Evolutionary conservation across 2,888 invertebrate genomes (phyloP).

Genomic region (Priocnemis perturbator): DNA sequence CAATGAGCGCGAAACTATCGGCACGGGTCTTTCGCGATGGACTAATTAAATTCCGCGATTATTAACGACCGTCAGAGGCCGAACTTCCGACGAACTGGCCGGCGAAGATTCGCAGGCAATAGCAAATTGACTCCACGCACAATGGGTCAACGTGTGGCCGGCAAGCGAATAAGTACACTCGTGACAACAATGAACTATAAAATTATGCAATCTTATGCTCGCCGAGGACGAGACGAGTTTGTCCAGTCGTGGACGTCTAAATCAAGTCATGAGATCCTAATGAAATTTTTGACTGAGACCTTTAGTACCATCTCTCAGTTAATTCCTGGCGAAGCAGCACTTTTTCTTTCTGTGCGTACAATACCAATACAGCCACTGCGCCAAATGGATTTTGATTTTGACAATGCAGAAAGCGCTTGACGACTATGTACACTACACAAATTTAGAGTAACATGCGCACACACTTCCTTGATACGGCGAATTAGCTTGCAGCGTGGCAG

Average conservation of each 20-base stretch:
- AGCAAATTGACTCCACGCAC: no score
- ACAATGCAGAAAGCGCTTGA: constrained; percentile 7
- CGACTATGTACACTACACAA: background rate
- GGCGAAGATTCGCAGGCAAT: no score
- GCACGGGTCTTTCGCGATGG: no score
- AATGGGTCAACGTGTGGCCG: no score
- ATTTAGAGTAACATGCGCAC: background rate
- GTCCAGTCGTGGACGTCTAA: background rate
- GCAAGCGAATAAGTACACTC: no score
- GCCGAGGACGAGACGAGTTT: background rate
- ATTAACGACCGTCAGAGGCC: no score
- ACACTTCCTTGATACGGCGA: background rate
- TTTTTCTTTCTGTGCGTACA: background rate
- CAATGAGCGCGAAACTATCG: no score
- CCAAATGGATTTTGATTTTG: background rate
- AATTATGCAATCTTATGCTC: constrained; percentile 25
- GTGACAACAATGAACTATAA: no score
- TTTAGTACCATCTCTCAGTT: constrained; percentile 51
- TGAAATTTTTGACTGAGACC: constrained; percentile 45
- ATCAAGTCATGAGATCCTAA: no score
- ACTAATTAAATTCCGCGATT: no score
- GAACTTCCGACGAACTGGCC: no score
- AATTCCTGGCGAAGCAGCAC: constrained; percentile 17
- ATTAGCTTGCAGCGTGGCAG: no score
- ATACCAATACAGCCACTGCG: constrained; percentile 1